A percentile compares a stretch with the other conserved stretches of the same genome.
These are phyloP conservation scores for Amphipoea oculea DNA, from an alignment of 2,888 invertebrate species.

Conservation along the genomic window DNA sequence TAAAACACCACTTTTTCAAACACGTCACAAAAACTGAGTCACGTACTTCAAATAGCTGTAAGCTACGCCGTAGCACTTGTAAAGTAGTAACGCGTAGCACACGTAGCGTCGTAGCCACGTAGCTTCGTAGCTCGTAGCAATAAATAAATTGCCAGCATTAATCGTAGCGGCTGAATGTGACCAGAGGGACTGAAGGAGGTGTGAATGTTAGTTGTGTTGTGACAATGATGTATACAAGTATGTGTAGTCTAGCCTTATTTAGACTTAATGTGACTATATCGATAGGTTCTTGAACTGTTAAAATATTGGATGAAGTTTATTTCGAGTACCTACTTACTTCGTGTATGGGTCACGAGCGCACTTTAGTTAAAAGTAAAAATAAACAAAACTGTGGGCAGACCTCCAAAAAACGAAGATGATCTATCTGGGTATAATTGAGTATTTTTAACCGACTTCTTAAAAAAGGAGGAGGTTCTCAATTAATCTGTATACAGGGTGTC, in stretches of 20 bases:
- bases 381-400: no score
- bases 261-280: not conserved
- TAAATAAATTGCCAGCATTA: constrained; percentile 53
- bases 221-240: constrained; percentile 37
- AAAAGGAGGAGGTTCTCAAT: no score
- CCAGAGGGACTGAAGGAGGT: constrained; percentile 32
- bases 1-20: constrained; percentile 5
- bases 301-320: not conserved
- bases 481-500: no score
- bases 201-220: constrained; percentile 36
- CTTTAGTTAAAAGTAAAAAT: not conserved
- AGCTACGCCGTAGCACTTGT: constrained; percentile 45
- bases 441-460: no score
- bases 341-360: not conserved
- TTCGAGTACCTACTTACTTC: not conserved
- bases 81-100: constrained; percentile 26
- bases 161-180: constrained; percentile 48
- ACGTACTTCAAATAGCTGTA: constrained; percentile 40
- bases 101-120: constrained; percentile 49
- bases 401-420: no score
- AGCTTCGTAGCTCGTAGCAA: constrained; percentile 49
- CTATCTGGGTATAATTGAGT: no score
- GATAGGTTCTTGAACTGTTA: not conserved
- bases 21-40: constrained; percentile 16
- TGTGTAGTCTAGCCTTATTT: constrained; percentile 10